Percentiles rank a stretch among this genome's conserved stretches.
These are phyloP conservation scores for Melanotaenia boesemani DNA, from an alignment of 2,797 vertebrate species.

Conservation along the genomic window DNA sequence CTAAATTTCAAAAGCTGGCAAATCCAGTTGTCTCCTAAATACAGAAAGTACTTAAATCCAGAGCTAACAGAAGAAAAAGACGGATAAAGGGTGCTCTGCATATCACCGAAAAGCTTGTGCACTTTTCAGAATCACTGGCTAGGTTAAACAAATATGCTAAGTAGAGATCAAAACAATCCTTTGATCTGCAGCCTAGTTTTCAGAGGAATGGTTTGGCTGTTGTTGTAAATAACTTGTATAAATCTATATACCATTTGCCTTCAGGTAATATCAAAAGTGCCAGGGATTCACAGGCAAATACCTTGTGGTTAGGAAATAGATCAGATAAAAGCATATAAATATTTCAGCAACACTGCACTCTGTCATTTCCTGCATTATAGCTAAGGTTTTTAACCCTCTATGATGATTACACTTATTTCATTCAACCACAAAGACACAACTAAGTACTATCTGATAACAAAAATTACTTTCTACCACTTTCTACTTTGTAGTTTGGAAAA, in stretches of 20 bases:
- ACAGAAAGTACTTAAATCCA: slow-evolving; percentile 92
- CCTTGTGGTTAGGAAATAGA: slow-evolving; percentile 85
- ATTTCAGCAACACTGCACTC: slow-evolving; percentile 74
- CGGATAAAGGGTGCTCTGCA: slow-evolving; percentile 89
- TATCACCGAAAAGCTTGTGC: slow-evolving; percentile 88
- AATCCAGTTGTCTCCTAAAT: slow-evolving; percentile 93
- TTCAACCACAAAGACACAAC: slow-evolving; percentile 46
- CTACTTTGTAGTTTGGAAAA: slow-evolving; percentile 64
- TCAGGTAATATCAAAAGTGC: slow-evolving; percentile 88
- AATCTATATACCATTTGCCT: slow-evolving; percentile 89
- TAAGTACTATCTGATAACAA: slow-evolving; percentile 48
- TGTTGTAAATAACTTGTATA: slow-evolving; percentile 91
- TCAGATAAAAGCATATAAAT: slow-evolving; percentile 86
- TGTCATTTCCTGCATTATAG: slow-evolving; percentile 69
- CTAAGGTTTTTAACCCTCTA: slow-evolving; percentile 62
- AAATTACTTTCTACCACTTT: slow-evolving; percentile 69
- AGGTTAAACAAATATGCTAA: slow-evolving; percentile 93
- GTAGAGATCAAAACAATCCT: slow-evolving; percentile 92
- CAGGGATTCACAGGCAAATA: slow-evolving; percentile 84
- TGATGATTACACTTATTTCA: slow-evolving; percentile 60
- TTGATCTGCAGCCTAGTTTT: slow-evolving; percentile 91
- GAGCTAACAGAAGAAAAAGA: slow-evolving; percentile 89
- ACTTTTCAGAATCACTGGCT: slow-evolving; percentile 91
- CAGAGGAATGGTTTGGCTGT: slow-evolving; percentile 87
- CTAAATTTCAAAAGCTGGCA: slow-evolving; percentile 91